Evolutionary conservation across 2,888 invertebrate genomes (phyloP), one percentile per base, ranked within the genome.

Genomic region (Meteorus cinctellus): DNA sequence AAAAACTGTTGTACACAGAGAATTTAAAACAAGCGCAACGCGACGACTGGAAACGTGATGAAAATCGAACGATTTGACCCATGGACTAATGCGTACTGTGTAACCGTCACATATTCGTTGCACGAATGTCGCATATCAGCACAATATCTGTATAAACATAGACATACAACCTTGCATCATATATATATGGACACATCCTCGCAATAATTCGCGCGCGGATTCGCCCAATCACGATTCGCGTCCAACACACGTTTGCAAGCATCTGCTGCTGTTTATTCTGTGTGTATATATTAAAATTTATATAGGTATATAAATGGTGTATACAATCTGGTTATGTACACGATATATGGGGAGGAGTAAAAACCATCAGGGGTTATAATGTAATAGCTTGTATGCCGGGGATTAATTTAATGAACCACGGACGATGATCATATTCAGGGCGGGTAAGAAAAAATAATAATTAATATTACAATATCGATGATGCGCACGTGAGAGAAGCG

Each of bases 361-460:
- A 19, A 73, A 65, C 48, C 60, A 71, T 73, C 51, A 72, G 59
- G 66, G 67, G 19, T n/a, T 67, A 41, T 67, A 45, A n/a, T 68
- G 51, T 55, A 59, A 70, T 59, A 70, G 36, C n/a, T 34, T 62
- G 78, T 82, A 79, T 81, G 79, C 81, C 14, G 31, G 79, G 81
- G 82, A 83, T 85, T 84, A 86, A 86, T 86, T 85, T 84, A 85
- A 86, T 86, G 86, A 86, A 86, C 82, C 83, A 77, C 69, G 41
- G n/a, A 31, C 27, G 24, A 62, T 62, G 71, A 62, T 71, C 27
- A 62, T 45, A 71, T 45, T n/a, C 41, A 6, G 34, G 36, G 14
- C 31, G 59, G 14, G 8, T 24, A 10, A 16, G 29, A 29, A 55
- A 29, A 41, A 51, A 55, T 19, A 48, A 19, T 55, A 19, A 55